Evolutionary conservation across 2,888 invertebrate species (phyloP), one percentile per base, ranked within the genome.

Genomic region (Spilosoma lubricipeda): DNA sequence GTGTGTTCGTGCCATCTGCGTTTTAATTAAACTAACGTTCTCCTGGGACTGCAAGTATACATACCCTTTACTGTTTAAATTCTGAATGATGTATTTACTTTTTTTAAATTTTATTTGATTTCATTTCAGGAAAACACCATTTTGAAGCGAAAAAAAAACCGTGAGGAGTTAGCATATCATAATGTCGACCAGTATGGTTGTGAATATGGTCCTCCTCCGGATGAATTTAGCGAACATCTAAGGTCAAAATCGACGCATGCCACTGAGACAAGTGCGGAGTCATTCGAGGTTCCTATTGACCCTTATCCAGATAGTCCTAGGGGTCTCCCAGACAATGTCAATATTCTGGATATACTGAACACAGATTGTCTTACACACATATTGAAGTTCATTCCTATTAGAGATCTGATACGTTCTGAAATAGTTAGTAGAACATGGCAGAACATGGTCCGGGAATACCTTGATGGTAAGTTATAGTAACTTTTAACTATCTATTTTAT

Each of bases 381-480:
- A 73, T 93, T 97, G 79, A 87, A 90, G 8, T 96, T 94, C 81
- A 87, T 97, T 69, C 94, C 96, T 27, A 92, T 96, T 56, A 89
- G 90, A 76, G 96, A 96, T 82, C 90, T 96, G 76, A 93, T 97
- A 39, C 89, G 93, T 77, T 95, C 96, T n/a, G 96, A 97, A 86
- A 90, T 96, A 87, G 96, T 96, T 75, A 96, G 96, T 81, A 96
- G 96, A 88, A 89, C 93, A 65, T 97, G 97, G 97, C 94, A 93
- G 78, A 90, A 80, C 64, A 90, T 96, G 85, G 91, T 96, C 36
- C 93, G 93, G 75, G 94, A 96, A 79, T 96, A 96, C 83, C 92
- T 96, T 86, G 87, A 92, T 76, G 88, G 94, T 90, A 88, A 93
- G 83, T 45, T 52, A 11, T 70, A 39, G 39, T 39, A 39, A 39